Base-by-base conservation (phyloP, 2,113 vertebrate species). In the Neodontobutis hainanensis region DNA sequence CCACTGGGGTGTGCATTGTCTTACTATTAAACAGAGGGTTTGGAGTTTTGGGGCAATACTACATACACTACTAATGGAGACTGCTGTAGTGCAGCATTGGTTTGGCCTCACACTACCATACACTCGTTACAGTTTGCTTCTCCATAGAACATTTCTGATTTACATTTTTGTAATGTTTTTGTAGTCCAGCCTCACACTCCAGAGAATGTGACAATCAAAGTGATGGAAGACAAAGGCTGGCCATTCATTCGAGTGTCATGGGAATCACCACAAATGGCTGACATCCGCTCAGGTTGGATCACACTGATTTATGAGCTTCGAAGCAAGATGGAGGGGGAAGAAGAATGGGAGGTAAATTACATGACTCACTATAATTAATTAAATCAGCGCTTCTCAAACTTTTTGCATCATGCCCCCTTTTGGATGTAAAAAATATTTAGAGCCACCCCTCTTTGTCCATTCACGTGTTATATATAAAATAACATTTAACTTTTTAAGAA, bases 181-280 rank as follows among this genome's bases (percentile, higher is more conserved):
- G 5, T 85, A 98, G 96, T 97, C 85, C 90, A 95, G 86, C 95
- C 96, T 65, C 88, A 94, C 73, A 87, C 94, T 72, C 96, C 96
- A 27, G 88, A 91, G 82, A 93, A 93, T n/a, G 64, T 98, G 45
- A 90, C 84, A 38, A 88, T 82, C 68, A 16, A 19, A 2, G 70
- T 93, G 32, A 43, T 83, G 64, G 70, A 88, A 69, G 89, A 89
- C 48, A 88, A 92, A 60, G 75, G 86, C 60, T 78, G 75, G 70
- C 87, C 87, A 0, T 93, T 90, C 77, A 89, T 98, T 53, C 90
- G 84, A 65, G 91, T 94, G 66, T 93, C 89, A 52, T 98, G 96
- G 96, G 86, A 89, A 71, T 93, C 95, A 15, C 95, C 96, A 2
- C 80, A 16, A 0, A 82, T 90, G 58, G 86, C 87, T 15, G 94